A percentile compares a stretch with the other conserved stretches of the same genome.
phyloP scores from a whole-genome alignment of 2,888 invertebrate species.

The Papilio elwesi region DNA sequence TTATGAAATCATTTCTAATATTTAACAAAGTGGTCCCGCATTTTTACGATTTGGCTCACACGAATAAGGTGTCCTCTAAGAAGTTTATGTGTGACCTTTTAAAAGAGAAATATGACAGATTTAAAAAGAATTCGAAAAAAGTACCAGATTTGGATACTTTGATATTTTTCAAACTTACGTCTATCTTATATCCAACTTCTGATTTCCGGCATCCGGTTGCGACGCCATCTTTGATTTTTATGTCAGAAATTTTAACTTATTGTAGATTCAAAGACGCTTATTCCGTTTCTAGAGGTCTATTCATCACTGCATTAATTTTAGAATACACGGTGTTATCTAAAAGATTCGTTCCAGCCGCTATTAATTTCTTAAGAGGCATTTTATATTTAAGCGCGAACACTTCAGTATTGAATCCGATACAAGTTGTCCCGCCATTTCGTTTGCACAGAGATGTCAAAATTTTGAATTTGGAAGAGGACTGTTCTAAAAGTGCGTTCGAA shows the following conservation, averaged over 20 bases:
- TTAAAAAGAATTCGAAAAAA: constrained; percentile 81
- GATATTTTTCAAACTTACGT: constrained; percentile 92
- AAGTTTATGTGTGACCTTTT: constrained; percentile 87
- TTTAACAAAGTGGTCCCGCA: constrained; percentile 84
- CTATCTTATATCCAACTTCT: constrained; percentile 93
- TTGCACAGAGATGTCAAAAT: constrained; percentile 80
- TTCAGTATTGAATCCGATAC: constrained; percentile 82
- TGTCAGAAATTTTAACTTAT: constrained; percentile 90
- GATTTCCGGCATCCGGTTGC: constrained; percentile 95
- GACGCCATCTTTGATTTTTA: constrained; percentile 93
- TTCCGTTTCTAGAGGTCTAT: constrained; percentile 91
- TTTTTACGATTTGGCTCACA: constrained; percentile 88
- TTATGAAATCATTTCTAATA: constrained; percentile 84
- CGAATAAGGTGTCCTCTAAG: constrained; percentile 87
- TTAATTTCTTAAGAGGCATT: constrained; percentile 91
- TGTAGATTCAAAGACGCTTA: constrained; percentile 85
- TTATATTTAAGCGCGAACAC: constrained; percentile 89
- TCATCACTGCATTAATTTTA: constrained; percentile 88
- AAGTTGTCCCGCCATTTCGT: constrained; percentile 88
- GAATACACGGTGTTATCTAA: constrained; percentile 93
- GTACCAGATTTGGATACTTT: constrained; percentile 89
- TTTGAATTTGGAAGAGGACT: constrained; percentile 83
- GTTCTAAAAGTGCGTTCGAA: constrained; percentile 64
- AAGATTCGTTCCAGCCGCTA: constrained; percentile 90
- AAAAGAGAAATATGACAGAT: constrained; percentile 88